Evolutionary conservation across 2,888 invertebrate species (phyloP).

Genomic region (Caenorhabditis angaria): DNA sequence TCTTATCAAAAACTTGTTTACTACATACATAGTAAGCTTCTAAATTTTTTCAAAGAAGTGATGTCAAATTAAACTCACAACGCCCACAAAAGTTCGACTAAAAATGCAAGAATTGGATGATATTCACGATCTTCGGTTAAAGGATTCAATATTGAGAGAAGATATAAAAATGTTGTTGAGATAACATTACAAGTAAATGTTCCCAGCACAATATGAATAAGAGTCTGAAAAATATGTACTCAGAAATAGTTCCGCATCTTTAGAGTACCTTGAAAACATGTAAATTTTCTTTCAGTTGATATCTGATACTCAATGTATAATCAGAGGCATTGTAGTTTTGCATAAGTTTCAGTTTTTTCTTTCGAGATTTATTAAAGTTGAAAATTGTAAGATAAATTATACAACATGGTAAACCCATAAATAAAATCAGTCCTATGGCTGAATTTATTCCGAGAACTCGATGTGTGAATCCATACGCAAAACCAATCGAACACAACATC

Average conservation of each 20-base stretch:
- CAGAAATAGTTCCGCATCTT: background rate
- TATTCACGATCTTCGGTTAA: background rate
- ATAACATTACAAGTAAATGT: background rate
- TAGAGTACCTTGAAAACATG: slow-evolving; percentile 5
- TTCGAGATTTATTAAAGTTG: slow-evolving; percentile 2
- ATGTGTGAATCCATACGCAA: background rate
- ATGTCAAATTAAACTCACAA: background rate
- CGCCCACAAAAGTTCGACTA: background rate
- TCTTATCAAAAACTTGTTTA: no score
- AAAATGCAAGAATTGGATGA: background rate
- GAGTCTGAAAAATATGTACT: background rate
- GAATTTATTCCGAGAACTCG: background rate
- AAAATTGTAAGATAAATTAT: background rate
- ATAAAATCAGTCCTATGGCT: background rate
- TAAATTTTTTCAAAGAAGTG: no score
- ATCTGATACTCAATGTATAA: slow-evolving; percentile 5
- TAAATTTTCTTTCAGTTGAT: slow-evolving; percentile 6
- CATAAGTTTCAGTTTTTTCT: background rate
- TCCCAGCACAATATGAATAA: background rate
- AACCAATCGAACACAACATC: background rate
- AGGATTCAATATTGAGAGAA: background rate
- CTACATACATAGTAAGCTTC: no score
- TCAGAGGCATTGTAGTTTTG: background rate
- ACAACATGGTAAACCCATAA: background rate
- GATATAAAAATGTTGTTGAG: background rate